Evolutionary conservation across 2,113 vertebrate genomes (phyloP).

Genomic region (Hiodon tergisus): DNA sequence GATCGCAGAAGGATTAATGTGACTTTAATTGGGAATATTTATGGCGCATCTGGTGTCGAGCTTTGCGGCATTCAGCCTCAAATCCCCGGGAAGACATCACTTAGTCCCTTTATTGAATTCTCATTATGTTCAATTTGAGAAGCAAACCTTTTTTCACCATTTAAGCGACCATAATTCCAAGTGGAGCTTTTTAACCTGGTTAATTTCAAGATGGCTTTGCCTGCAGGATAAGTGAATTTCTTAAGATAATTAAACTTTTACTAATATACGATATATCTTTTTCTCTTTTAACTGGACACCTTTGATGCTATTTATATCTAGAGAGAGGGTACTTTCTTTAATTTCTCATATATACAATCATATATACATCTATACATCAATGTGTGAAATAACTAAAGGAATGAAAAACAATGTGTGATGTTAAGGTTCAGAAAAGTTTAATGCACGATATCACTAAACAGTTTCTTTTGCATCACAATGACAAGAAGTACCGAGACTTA

Average conservation of each 20-base stretch:
- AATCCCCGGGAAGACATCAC: slow-evolving; percentile 24
- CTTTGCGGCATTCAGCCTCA: slow-evolving; percentile 21
- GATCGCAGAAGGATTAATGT: slow-evolving; percentile 22
- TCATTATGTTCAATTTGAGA: slow-evolving; percentile 26
- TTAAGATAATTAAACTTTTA: slow-evolving; percentile 22
- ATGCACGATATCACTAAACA: too few species aligned
- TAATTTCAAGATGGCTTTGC: slow-evolving; percentile 14
- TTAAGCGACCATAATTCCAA: slow-evolving; percentile 25
- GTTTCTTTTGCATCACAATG: too few species aligned
- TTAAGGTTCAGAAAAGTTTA: too few species aligned
- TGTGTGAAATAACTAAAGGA: too few species aligned
- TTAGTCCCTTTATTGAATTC: slow-evolving; percentile 27
- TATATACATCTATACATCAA: too few species aligned
- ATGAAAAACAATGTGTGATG: too few species aligned
- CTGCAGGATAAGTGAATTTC: slow-evolving; percentile 24
- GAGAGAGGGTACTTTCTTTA: too few species aligned
- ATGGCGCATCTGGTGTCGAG: slow-evolving; percentile 10
- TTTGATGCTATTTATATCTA: too few species aligned
- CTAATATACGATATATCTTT: slow-evolving; percentile 8
- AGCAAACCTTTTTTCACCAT: slow-evolving; percentile 22
- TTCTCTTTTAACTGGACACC: not conserved
- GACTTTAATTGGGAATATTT: slow-evolving; percentile 18
- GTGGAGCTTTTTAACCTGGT: slow-evolving; percentile 26
- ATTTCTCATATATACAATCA: too few species aligned
- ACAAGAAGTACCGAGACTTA: too few species aligned